These are phyloP conservation scores for Ochropleura leucogaster DNA, from an alignment of 2,888 invertebrate species.

Conservation along the genomic window DNA sequence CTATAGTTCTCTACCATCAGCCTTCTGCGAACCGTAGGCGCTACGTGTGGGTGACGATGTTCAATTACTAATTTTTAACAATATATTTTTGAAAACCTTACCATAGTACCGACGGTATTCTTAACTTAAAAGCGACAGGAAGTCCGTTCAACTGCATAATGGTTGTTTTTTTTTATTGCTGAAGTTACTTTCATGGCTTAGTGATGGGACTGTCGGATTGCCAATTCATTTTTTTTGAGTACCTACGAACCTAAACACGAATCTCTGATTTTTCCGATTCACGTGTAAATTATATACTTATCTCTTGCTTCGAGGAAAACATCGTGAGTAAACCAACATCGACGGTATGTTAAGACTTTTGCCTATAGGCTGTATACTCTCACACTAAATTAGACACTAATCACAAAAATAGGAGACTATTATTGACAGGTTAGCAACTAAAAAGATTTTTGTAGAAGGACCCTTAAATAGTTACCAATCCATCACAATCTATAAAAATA, in stretches of 20 bases:
- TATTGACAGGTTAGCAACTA: not conserved
- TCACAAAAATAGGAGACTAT: not conserved
- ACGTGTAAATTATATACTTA: too few species aligned
- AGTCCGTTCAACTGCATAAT: constrained; percentile 38
- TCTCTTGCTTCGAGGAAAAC: too few species aligned
- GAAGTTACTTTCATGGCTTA: not conserved
- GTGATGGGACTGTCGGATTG: too few species aligned
- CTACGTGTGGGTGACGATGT: constrained; percentile 78
- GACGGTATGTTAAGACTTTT: too few species aligned
- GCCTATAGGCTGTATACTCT: too few species aligned
- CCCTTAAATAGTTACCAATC: not conserved
- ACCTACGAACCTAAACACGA: too few species aligned
- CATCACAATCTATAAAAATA: not conserved
- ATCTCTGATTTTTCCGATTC: too few species aligned
- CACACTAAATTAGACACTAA: too few species aligned
- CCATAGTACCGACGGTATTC: constrained; percentile 48
- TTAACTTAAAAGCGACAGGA: constrained; percentile 47
- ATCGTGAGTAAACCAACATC: too few species aligned
- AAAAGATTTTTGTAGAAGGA: not conserved
- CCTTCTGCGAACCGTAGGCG: constrained; percentile 87
- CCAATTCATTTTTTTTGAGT: too few species aligned
- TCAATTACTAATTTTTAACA: constrained; percentile 82
- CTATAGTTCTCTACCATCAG: constrained; percentile 62
- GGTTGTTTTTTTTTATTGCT: constrained; percentile 8
- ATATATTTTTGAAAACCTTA: constrained; percentile 70